Evolutionary conservation across 1,140 invertebrate species (phyloP), one percentile per base, ranked within the genome.

Genomic region (Dinoponera quadriceps): DNA sequence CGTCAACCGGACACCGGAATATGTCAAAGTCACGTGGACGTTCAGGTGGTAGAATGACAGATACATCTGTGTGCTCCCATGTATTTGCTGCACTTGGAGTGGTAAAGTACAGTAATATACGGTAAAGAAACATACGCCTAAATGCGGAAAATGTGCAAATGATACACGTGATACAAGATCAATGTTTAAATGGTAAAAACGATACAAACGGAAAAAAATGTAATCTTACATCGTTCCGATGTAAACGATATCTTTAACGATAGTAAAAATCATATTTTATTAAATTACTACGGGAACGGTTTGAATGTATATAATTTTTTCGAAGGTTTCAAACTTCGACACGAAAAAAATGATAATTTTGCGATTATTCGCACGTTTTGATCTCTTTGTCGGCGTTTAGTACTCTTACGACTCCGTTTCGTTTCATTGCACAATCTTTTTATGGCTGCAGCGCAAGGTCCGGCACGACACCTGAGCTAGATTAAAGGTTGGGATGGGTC

Each of bases 401-500:
- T 29, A 3, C 29, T 20, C 20, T 55, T n/a, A 4, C 7, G 4
- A 13, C n/a, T 54, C 16, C 14, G 18, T 7, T 27, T 49, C 11
- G 25, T 71, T 71, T 55, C 3, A 33, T 22, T 33, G 20, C 27
- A 20, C 14, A 51, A 63, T 63, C 29, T 54, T 62, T 16, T 1
- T 33, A 25, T 51, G 2, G 48, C 25, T 75, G n/a, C 16, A 33
- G 33, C 1, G 33, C 2, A 54, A 65, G 20, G 49, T 57, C 18
- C 65, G 22, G 57, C 14, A 18, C 14, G 13, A 57, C 65, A 83
- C 74, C 72, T 84, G 59, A 14, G 44, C 55, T 62, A 66, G 66
- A 55, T 77, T 38, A 33, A 25, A 38, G 72, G 33, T 86, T 82
- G 83, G 38, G 82, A 62, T 84, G 57, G 85, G 82, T 86, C 85